A percentile compares a stretch with the other conserved stretches of the same genome.
These are phyloP conservation scores for Atta colombica DNA, from an alignment of 1,140 invertebrate species.

Conservation along the genomic window DNA sequence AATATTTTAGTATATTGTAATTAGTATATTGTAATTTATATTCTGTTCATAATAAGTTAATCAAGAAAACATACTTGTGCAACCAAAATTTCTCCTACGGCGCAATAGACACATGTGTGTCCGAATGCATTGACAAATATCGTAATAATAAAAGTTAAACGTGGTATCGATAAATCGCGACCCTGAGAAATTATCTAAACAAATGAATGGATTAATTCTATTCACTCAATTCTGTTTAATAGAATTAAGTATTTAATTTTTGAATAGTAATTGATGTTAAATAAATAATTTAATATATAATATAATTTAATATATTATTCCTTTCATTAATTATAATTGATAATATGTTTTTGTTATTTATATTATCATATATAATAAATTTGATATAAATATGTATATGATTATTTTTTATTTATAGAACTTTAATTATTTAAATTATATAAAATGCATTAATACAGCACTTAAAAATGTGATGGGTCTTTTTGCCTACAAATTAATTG, in stretches of 20 bases:
- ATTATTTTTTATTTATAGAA: background rate
- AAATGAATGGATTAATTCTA: background rate
- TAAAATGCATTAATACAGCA: background rate
- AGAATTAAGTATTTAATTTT: slow-evolving; percentile 7
- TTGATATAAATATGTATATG: background rate
- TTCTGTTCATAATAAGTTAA: too few relatives aligned
- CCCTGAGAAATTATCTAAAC: background rate
- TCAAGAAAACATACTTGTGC: slow-evolving; percentile 1
- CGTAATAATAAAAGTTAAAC: background rate
- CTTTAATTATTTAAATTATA: background rate
- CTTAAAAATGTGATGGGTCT: background rate
- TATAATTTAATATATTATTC: background rate
- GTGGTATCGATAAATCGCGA: background rate
- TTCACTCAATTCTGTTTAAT: too few relatives aligned
- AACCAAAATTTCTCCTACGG: slow-evolving; percentile 34
- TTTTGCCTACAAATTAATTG: too few relatives aligned
- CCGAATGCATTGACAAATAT: background rate
- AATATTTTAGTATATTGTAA: background rate
- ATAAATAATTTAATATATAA: background rate
- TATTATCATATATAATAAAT: background rate
- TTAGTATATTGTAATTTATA: background rate
- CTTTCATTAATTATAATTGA: background rate
- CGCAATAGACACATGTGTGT: slow-evolving; percentile 43
- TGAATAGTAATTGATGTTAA: background rate
- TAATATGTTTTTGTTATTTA: background rate